Conservation (phyloP, 2,888 invertebrate species). For the Myopa tessellatipennis region DNA sequence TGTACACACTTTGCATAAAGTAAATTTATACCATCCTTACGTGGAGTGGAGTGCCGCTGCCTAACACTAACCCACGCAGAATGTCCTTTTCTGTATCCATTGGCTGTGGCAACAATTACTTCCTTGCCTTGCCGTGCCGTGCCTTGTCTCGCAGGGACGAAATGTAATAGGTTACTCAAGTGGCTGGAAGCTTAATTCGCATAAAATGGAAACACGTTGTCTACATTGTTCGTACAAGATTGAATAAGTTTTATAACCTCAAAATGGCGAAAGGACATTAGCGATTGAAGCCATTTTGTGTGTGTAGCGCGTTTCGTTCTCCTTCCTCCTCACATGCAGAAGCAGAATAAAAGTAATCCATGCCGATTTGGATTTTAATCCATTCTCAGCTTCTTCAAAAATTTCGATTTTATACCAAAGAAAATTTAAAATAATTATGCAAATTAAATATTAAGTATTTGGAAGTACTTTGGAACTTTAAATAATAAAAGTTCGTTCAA, state of each 20-base stretch:
- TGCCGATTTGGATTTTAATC: no score
- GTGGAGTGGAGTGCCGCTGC: conserved; percentile 4
- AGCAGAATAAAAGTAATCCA: no score
- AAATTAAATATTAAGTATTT: no score
- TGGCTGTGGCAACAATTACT: conserved; percentile 32
- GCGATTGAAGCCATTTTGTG: conserved; percentile 28
- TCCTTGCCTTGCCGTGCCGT: conserved; percentile 20
- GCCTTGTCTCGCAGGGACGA: conserved; percentile 7
- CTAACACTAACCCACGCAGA: not conserved
- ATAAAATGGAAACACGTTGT: conserved; percentile 67
- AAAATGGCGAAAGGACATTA: conserved; percentile 33
- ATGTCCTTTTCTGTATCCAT: conserved; percentile 11
- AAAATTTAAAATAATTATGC: no score
- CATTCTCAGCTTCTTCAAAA: no score
- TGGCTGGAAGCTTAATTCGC: conserved; percentile 63
- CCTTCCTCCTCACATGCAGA: no score
- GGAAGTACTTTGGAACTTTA: no score
- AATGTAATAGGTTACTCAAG: conserved; percentile 32
- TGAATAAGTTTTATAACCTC: conserved; percentile 46
- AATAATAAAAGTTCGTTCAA: no score
- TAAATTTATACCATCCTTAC: not conserved
- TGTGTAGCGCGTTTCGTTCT: not conserved
- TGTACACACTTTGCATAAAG: conserved; percentile 30
- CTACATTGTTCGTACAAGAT: conserved; percentile 67
- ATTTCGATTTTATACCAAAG: no score